Evolutionary conservation across 1,140 invertebrate species (phyloP).

Genomic region (silkworm (Bombyx mori)): DNA sequence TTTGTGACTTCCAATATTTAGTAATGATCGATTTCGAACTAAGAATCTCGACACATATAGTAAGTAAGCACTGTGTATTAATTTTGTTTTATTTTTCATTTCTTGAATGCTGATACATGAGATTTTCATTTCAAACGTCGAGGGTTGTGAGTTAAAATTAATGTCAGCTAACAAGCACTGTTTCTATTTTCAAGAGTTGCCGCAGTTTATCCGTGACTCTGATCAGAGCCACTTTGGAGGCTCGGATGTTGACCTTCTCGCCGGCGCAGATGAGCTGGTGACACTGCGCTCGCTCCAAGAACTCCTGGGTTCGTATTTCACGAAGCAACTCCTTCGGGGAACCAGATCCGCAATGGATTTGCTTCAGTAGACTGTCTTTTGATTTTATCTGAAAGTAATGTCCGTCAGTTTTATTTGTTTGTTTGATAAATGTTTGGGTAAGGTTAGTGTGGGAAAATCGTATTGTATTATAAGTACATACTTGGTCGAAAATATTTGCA

Average conservation of each 20-base stretch:
- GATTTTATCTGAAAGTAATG: slow-evolving; percentile 76
- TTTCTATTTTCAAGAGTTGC: slow-evolving; percentile 79
- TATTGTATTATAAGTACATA: no score
- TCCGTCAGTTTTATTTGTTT: not conserved
- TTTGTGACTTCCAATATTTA: no score
- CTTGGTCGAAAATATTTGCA: no score
- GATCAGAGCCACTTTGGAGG: slow-evolving; percentile 85
- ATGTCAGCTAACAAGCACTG: slow-evolving; percentile 73
- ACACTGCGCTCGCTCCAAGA: slow-evolving; percentile 83
- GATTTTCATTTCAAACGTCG: no score
- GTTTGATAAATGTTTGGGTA: no score
- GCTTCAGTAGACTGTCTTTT: slow-evolving; percentile 80
- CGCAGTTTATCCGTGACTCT: slow-evolving; percentile 85
- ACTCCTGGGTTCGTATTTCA: slow-evolving; percentile 83
- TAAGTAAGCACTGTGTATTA: no score
- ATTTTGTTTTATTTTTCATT: no score
- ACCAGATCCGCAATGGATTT: slow-evolving; percentile 70
- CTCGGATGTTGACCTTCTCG: slow-evolving; percentile 82
- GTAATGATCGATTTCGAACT: no score
- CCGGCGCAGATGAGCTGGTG: slow-evolving; percentile 82
- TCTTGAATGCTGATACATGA: no score
- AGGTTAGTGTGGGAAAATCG: no score
- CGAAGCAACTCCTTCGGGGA: slow-evolving; percentile 75
- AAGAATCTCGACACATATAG: no score
- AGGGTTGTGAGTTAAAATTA: slow-evolving; percentile 10